These are phyloP conservation scores for Girardinichthys multiradiatus DNA, from an alignment of 2,113 vertebrate species.

Conservation along the genomic window DNA sequence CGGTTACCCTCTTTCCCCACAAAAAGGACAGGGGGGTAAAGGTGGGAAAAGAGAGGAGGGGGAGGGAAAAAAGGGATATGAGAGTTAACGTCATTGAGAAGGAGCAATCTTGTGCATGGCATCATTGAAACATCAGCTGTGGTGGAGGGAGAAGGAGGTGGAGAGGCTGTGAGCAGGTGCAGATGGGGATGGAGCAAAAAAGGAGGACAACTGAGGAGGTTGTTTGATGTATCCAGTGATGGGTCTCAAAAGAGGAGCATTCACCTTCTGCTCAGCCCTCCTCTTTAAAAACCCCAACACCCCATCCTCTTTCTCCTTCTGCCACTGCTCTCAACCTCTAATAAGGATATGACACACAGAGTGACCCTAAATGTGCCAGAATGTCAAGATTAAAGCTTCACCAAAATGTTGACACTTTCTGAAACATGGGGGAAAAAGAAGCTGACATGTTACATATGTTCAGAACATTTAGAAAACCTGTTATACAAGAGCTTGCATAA, in stretches of 20 bases:
- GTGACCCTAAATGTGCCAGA: slow-evolving; percentile 29
- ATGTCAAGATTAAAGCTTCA: neutral
- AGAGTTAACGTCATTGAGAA: slow-evolving; percentile 77
- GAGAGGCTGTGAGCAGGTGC: slow-evolving; percentile 62
- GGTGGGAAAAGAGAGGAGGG: neutral
- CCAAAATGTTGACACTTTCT: slow-evolving; percentile 10
- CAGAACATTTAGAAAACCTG: slow-evolving; percentile 21
- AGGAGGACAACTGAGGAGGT: slow-evolving; percentile 19
- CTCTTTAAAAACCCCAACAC: slow-evolving; percentile 45
- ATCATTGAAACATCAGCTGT: slow-evolving; percentile 51
- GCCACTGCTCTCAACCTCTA: slow-evolving; percentile 41
- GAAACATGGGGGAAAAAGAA: slow-evolving; percentile 13
- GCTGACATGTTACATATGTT: slow-evolving; percentile 18
- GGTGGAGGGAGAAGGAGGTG: slow-evolving; percentile 44
- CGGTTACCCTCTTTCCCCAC: slow-evolving; percentile 24
- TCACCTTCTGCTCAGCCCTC: slow-evolving; percentile 64
- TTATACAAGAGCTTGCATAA: slow-evolving; percentile 15
- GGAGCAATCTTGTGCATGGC: slow-evolving; percentile 54
- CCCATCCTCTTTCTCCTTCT: slow-evolving; percentile 6
- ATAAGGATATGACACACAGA: neutral
- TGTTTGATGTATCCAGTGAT: slow-evolving; percentile 49
- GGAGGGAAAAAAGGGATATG: slow-evolving; percentile 24
- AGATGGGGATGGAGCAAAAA: slow-evolving; percentile 46
- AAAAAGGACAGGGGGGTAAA: slow-evolving; percentile 30
- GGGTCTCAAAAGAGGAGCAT: slow-evolving; percentile 59